phyloP scores from a whole-genome alignment of 2,797 vertebrate genomes.

The Phoebastria nigripes region DNA sequence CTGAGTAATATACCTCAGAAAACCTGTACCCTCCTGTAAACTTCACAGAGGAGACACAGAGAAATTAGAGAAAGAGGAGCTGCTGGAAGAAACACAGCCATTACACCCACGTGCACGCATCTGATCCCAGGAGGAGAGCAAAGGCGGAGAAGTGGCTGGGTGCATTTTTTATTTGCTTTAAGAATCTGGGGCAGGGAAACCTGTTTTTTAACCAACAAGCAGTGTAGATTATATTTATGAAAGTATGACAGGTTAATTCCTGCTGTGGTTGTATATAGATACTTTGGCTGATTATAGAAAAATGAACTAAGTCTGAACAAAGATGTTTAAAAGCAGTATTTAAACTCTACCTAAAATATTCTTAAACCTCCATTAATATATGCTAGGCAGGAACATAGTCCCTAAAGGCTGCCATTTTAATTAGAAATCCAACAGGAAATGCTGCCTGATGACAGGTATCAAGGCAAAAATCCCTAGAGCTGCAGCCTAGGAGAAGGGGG shows the following conservation, averaged over 20 bases:
- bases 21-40: not conserved
- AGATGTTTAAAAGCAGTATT: not conserved
- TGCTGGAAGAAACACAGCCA: not conserved
- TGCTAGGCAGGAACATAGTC: not conserved
- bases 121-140: not conserved
- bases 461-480: not conserved
- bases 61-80: not conserved
- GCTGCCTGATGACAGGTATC: not conserved
- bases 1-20: not conserved
- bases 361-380: not conserved
- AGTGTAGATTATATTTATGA: not conserved
- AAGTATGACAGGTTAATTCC: not conserved
- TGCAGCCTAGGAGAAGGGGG: not conserved
- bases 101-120: not conserved
- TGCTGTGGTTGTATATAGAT: not conserved
- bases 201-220: not conserved
- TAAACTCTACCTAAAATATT: conserved; percentile 3
- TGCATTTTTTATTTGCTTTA: not conserved
- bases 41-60: not conserved
- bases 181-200: not conserved
- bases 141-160: not conserved
- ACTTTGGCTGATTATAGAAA: not conserved
- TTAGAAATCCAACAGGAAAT: conserved; percentile 29
- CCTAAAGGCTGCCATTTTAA: conserved; percentile 21
- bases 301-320: not conserved